Percentiles rank a stretch among this genome's conserved stretches.
Conservation (phyloP, 2,113 vertebrate species). For the Balaeniceps rex region DNA sequence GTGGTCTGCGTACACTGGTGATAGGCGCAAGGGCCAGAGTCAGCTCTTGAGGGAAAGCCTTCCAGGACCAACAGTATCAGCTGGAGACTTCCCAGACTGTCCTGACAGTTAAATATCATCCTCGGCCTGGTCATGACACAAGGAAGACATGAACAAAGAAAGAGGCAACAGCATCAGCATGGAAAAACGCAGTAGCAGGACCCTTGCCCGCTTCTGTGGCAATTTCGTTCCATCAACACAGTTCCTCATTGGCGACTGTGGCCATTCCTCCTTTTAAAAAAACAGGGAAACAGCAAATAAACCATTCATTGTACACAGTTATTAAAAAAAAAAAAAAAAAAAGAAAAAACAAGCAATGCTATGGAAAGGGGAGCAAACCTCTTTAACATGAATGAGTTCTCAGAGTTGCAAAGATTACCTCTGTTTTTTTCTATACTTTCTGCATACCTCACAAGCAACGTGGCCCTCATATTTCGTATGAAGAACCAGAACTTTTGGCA, state of each 20-base stretch:
- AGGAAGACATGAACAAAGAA: neutral
- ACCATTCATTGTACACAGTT: neutral
- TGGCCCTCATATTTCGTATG: neutral
- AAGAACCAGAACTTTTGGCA: neutral
- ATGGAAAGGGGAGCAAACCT: neutral
- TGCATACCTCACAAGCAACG: neutral
- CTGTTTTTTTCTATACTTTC: neutral
- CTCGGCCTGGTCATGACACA: neutral
- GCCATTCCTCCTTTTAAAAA: neutral
- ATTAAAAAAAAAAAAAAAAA: neutral
- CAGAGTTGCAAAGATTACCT: neutral
- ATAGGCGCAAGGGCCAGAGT: neutral
- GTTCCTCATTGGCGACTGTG: neutral
- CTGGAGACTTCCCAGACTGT: neutral
- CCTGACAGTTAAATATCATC: neutral
- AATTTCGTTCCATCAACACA: neutral
- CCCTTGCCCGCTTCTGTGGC: neutral
- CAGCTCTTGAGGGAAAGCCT: neutral
- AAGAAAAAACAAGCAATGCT: neutral
- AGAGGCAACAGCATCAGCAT: neutral
- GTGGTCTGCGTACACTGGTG: neutral
- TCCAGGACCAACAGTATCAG: neutral
- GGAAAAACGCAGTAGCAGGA: neutral
- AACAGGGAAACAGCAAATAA: neutral
- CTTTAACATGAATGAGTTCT: neutral